Base-by-base conservation (phyloP, 1,140 invertebrate species). In the Ceratina calcarata region DNA sequence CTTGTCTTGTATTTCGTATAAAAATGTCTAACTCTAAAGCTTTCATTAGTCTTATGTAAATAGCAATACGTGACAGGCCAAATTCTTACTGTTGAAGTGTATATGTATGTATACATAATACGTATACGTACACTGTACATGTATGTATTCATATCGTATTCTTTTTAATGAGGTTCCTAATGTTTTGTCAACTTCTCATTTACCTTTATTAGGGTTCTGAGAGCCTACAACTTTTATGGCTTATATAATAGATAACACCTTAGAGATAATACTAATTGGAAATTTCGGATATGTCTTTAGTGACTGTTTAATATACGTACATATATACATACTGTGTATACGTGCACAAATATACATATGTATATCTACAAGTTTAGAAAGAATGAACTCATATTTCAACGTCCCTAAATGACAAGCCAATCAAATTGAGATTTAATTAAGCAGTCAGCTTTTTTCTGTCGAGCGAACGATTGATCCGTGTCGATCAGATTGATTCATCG, bases 401-500 rank as follows among this genome's bases (percentile, higher is more conserved):
- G 16, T 53, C 51, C 16, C 7, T n/a, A n/a, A n/a, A n/a, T n/a
- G n/a, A n/a, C 13, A n/a, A 24, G 22, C 16, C 22, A 72, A 62
- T 8, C 22, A 16, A 57, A 16, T 13, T 3, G 53, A 37, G 20
- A n/a, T 18, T 24, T 22, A 13, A 24, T 8, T 24, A 20, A 69
- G 53, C 16, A 69, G 57, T 62, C 16, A 45, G 57, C 4, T 67
- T 22, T n/a, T 60, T 37, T 62, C 20, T 49, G 27, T 32, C n/a
- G n/a, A 10, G 64, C 22, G n/a, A n/a, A 22, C 58, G 53, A 80
- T 83, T 37, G 71, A 80, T 76, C 24, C 49, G 55, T 45, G n/a
- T 62, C 24, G 16, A 69, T 83, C 57, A 61, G n/a, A 84, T 83
- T 70, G 71, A 74, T 72, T 62, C 58, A 70, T 84, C 75, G 69